Conservation (phyloP, 2,888 invertebrate species). For the Cerastis rubricosa region DNA sequence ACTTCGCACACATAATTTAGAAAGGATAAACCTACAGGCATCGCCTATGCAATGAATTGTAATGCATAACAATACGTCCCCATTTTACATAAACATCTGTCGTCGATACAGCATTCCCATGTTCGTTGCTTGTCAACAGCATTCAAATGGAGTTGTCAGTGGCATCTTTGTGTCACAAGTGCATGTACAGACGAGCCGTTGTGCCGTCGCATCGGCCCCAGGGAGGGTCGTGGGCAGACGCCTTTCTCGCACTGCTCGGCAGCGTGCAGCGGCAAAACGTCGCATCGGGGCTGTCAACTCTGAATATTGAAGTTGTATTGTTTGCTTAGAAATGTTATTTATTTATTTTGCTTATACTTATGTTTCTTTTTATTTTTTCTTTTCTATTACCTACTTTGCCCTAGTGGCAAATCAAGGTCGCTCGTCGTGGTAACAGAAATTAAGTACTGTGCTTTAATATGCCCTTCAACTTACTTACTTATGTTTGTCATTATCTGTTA, state of each 20-base stretch:
- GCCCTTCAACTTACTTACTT: neutral
- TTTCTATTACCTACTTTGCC: neutral
- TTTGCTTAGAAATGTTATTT: constrained; percentile 23
- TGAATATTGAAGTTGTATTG: constrained; percentile 35
- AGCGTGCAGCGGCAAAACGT: constrained; percentile 40
- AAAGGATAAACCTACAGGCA: constrained; percentile 1
- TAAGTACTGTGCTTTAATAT: neutral
- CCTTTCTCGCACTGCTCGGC: constrained; percentile 34
- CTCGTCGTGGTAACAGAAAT: neutral
- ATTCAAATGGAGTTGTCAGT: constrained; percentile 67
- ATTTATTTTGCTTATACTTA: neutral
- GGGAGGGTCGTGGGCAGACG: constrained; percentile 42
- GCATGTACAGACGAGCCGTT: constrained; percentile 64
- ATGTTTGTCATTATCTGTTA: neutral
- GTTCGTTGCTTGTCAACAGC: constrained; percentile 57
- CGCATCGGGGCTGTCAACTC: constrained; percentile 45
- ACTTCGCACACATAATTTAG: neutral
- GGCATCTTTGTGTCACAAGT: constrained; percentile 66
- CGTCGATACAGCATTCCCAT: constrained; percentile 52
- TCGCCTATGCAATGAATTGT: constrained; percentile 31
- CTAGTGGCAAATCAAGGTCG: neutral
- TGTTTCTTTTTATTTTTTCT: neutral
- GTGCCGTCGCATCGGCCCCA: constrained; percentile 51
- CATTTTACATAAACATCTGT: constrained; percentile 44
- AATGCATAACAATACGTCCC: constrained; percentile 43